A percentile compares a stretch with the other conserved stretches of the same genome.
phyloP scores from a whole-genome alignment of 35 echinoderm and acorn worm genomes.

The Heliocidaris tuberculata region DNA sequence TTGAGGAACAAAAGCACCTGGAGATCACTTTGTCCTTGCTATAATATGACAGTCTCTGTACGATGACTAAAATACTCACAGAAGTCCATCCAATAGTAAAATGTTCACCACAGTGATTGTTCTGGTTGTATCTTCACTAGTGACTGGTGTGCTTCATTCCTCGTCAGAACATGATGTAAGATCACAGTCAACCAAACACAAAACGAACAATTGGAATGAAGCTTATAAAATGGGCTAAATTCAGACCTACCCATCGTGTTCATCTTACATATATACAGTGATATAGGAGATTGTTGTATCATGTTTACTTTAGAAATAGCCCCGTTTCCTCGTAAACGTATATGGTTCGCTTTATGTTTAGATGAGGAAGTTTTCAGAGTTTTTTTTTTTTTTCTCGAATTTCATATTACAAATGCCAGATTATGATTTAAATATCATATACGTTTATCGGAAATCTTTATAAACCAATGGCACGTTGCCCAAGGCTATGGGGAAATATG shows the following conservation, averaged over 20 bases:
- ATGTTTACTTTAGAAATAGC: neutral
- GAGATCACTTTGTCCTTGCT: neutral
- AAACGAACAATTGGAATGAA: neutral
- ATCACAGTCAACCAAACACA: neutral
- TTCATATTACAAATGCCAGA: neutral
- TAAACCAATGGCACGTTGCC: too few relatives aligned
- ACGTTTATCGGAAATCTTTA: neutral
- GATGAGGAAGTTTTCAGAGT: neutral
- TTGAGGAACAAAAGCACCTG: neutral
- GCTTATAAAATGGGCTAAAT: neutral
- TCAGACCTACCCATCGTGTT: neutral
- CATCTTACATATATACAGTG: neutral
- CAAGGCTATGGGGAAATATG: too few relatives aligned
- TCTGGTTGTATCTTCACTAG: neutral
- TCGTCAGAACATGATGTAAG: neutral
- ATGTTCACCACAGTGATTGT: neutral
- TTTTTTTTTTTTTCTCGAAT: neutral
- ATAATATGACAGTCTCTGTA: neutral
- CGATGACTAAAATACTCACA: neutral
- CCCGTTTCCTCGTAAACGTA: neutral
- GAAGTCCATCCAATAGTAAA: neutral
- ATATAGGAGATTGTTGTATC: neutral
- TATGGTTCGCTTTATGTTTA: neutral
- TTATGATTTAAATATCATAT: neutral
- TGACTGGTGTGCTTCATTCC: neutral